Conservation (phyloP, 2,113 vertebrate species). For the Myxocyprinus asiaticus region DNA sequence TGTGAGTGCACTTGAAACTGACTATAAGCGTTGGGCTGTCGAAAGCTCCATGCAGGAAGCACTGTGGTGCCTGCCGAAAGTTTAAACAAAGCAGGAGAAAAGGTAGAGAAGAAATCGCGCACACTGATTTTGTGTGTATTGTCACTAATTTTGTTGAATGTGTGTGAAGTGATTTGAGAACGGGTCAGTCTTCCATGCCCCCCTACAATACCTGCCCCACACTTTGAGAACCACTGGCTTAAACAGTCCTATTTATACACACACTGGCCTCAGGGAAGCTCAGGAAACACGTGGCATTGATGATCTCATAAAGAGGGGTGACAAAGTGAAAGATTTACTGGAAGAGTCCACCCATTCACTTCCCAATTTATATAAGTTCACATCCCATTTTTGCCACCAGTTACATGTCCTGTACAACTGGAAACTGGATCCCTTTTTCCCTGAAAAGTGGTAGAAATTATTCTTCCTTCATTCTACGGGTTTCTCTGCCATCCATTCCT, state of each 20-base stretch:
- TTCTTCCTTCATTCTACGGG: conserved; percentile 16
- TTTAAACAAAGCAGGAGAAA: no score
- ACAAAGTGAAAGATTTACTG: conserved; percentile 39
- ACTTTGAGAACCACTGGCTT: not conserved
- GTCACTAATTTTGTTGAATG: no score
- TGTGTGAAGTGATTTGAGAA: no score
- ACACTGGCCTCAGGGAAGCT: not conserved
- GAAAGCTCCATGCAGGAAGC: no score
- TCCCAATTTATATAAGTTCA: conserved; percentile 4
- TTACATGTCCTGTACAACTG: not conserved
- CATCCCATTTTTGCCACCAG: conserved; percentile 15
- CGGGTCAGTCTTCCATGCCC: no score
- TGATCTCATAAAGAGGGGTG: conserved; percentile 32
- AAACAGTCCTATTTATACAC: not conserved
- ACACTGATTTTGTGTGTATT: no score
- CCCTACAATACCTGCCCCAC: no score
- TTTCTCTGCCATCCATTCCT: conserved; percentile 3
- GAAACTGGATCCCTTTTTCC: conserved; percentile 28
- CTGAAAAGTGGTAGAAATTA: conserved; percentile 12
- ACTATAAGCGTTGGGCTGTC: no score
- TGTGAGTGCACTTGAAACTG: no score
- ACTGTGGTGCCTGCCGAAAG: no score
- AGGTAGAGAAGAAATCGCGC: no score
- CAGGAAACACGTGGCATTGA: conserved; percentile 34
- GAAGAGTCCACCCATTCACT: conserved; percentile 27